These are phyloP conservation scores for Apogon talboti DNA, from an alignment of 2,797 vertebrate species.

Conservation along the genomic window DNA sequence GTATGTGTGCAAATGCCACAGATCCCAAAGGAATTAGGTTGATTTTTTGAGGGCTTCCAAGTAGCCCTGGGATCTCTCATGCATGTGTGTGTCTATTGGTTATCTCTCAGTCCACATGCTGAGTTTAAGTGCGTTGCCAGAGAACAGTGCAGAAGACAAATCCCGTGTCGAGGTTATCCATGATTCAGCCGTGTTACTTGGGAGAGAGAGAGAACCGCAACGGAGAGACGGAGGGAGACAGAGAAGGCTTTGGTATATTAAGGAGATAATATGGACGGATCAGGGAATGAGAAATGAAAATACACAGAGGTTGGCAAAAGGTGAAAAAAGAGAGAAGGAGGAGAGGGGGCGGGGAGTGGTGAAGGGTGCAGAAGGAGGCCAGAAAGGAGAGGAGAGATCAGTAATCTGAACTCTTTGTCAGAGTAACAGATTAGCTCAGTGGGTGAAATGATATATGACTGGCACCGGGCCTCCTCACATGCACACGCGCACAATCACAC, in stretches of 20 bases:
- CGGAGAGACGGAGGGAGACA: constrained; percentile 6
- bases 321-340: constrained; percentile 7
- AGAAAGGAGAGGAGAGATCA: constrained; percentile 44
- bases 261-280: constrained; percentile 31
- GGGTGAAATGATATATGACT: constrained; percentile 76
- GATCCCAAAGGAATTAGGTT: constrained; percentile 66
- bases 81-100: constrained; percentile 59
- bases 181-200: constrained; percentile 47
- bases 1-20: constrained; percentile 61
- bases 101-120: constrained; percentile 74
- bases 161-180: constrained; percentile 55
- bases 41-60: constrained; percentile 63
- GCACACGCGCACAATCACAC: constrained; percentile 63
- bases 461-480: constrained; percentile 55
- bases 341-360: constrained; percentile 8
- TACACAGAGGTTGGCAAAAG: constrained; percentile 10
- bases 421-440: constrained; percentile 74
- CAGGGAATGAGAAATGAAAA: constrained; percentile 37
- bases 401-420: constrained; percentile 75
- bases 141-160: constrained; percentile 49
- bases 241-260: constrained; percentile 26
- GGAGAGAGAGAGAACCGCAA: constrained; percentile 1
- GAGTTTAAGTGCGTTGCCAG: constrained; percentile 61
- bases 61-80: constrained; percentile 43
- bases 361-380: constrained; percentile 29